phyloP scores from a whole-genome alignment of 2,888 invertebrate genomes.

The Tachina fera region DNA sequence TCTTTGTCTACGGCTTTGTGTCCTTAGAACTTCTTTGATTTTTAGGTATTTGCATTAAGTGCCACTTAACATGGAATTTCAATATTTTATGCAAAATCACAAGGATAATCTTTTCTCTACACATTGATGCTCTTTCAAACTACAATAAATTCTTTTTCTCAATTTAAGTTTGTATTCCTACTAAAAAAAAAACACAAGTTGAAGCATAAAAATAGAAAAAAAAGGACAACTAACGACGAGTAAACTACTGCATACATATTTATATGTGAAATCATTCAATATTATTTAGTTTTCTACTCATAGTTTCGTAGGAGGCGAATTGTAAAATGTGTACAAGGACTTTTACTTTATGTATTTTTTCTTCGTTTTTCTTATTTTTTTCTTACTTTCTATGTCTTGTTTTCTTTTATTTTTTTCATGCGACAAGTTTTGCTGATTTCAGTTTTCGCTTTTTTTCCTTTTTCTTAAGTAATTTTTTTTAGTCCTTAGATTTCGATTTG shows the following conservation, averaged over 20 bases:
- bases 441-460: slow-evolving; percentile 2
- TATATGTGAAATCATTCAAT: slow-evolving; percentile 48
- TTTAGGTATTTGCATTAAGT: slow-evolving; percentile 79
- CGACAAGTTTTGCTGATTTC: slow-evolving; percentile 45
- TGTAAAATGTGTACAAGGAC: slow-evolving; percentile 43
- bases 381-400: slow-evolving; percentile 18
- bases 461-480: slow-evolving; percentile 32
- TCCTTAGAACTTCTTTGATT: slow-evolving; percentile 57
- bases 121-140: slow-evolving; percentile 58
- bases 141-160: slow-evolving; percentile 37
- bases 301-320: slow-evolving; percentile 45
- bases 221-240: slow-evolving; percentile 34
- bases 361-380: slow-evolving; percentile 10
- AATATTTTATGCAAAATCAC: slow-evolving; percentile 81
- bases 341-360: slow-evolving; percentile 46
- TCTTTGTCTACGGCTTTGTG: slow-evolving; percentile 17
- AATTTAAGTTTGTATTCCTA: slow-evolving; percentile 9
- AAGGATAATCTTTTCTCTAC: slow-evolving; percentile 74
- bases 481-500: slow-evolving; percentile 32
- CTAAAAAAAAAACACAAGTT: background rate
- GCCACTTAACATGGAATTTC: slow-evolving; percentile 81
- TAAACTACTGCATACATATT: slow-evolving; percentile 16
- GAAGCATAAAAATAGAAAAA: slow-evolving; percentile 31
- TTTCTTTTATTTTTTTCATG: slow-evolving; percentile 32
- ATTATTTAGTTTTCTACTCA: slow-evolving; percentile 38